These are phyloP conservation scores for Cyprinodon brontotheroides DNA, from an alignment of 2,113 vertebrate genomes.

Conservation along the genomic window DNA sequence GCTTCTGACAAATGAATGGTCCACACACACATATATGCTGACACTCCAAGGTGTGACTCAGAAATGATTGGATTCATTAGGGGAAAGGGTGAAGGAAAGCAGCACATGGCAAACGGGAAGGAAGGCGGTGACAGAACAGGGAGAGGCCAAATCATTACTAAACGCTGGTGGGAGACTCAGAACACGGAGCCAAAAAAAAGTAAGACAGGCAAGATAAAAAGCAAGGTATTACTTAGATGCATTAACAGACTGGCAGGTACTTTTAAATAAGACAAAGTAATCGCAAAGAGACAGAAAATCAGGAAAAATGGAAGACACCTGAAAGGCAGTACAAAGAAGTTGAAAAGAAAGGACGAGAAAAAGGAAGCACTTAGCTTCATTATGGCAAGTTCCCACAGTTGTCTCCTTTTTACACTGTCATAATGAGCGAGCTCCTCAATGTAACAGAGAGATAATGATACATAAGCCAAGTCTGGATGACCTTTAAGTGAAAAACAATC, in stretches of 20 bases:
- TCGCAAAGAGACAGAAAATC: background rate
- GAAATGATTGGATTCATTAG: constrained; percentile 71
- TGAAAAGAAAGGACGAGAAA: constrained; percentile 5
- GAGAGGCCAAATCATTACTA: constrained; percentile 24
- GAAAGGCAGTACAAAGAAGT: constrained; percentile 22
- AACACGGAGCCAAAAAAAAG: constrained; percentile 10
- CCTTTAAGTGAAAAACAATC: constrained; percentile 27
- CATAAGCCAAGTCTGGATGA: constrained; percentile 27
- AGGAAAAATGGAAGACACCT: background rate
- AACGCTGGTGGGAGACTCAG: constrained; percentile 21
- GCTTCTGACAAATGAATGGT: constrained; percentile 52
- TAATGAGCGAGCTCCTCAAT: constrained; percentile 48
- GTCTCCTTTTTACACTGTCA: constrained; percentile 43
- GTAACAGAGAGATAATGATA: constrained; percentile 58
- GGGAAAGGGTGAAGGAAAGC: constrained; percentile 39
- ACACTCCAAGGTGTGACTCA: constrained; percentile 57
- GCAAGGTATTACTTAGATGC: background rate
- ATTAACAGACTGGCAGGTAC: constrained; percentile 15
- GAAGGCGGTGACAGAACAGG: constrained; percentile 11
- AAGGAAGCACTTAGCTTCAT: constrained; percentile 45
- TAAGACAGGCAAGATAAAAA: constrained; percentile 13
- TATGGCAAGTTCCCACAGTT: constrained; percentile 44
- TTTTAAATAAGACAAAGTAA: background rate
- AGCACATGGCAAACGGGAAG: constrained; percentile 23
- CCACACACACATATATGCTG: constrained; percentile 11